These are phyloP conservation scores for Brotula barbata DNA, from an alignment of 2,797 vertebrate species.

Conservation along the genomic window DNA sequence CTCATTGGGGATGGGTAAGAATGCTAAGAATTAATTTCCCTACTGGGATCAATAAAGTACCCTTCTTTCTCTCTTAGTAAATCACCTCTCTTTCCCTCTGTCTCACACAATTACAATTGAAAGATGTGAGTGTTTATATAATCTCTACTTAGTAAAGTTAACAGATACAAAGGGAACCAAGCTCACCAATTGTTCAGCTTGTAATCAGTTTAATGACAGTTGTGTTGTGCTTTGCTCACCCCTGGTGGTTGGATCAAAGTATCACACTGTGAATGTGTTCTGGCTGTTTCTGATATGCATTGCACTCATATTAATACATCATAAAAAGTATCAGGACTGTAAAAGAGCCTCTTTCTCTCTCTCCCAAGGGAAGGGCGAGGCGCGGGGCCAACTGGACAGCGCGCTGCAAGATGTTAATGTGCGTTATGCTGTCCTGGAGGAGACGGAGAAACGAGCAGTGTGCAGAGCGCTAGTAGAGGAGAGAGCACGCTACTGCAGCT, in stretches of 20 bases:
- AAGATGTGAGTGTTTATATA: no score
- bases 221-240: conserved; percentile 34
- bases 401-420: conserved; percentile 85
- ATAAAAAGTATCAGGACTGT: no score
- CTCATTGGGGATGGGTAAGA: no score
- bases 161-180: no score
- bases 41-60: no score
- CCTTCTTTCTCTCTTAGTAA: no score
- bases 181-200: no score
- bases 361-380: conserved; percentile 81
- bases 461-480: conserved; percentile 82
- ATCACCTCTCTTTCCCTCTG: background rate
- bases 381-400: conserved; percentile 79
- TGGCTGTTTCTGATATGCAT: no score
- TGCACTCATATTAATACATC: no score
- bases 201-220: no score
- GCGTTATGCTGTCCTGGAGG: conserved; percentile 82
- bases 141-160: no score
- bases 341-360: conserved; percentile 9
- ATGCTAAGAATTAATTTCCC: no score
- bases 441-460: conserved; percentile 83
- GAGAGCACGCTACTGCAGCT: conserved; percentile 81
- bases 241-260: conserved; percentile 47
- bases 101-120: background rate
- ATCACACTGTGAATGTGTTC: background rate